phyloP scores from a whole-genome alignment of 2,888 invertebrate genomes.

The Epinotia brunnichana region DNA sequence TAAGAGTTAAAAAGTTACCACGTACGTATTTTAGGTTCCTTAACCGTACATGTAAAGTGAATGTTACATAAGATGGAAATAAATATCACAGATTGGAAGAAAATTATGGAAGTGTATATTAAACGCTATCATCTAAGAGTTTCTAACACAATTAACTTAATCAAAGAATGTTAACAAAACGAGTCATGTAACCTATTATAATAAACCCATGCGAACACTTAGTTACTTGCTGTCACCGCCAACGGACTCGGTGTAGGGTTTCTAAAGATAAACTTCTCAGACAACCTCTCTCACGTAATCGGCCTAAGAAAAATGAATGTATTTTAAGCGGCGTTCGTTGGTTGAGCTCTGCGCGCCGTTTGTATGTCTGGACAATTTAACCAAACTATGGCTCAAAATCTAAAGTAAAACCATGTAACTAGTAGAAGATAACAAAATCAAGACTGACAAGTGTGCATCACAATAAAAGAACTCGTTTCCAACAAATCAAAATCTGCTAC shows the following conservation, averaged over 20 bases:
- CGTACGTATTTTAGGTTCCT: too few relatives aligned
- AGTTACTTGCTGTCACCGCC: conserved; percentile 10
- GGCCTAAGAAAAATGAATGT: conserved; percentile 14
- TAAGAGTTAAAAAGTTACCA: too few relatives aligned
- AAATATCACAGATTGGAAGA: neutral
- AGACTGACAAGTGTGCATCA: too few relatives aligned
- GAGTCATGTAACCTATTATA: conserved; percentile 8
- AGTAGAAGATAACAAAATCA: neutral
- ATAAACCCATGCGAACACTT: conserved; percentile 3
- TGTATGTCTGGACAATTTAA: neutral
- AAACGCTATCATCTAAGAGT: too few relatives aligned
- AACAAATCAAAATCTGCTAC: neutral
- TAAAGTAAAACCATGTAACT: neutral
- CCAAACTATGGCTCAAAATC: neutral
- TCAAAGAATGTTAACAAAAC: too few relatives aligned
- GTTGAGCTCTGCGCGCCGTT: neutral
- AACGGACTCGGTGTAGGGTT: conserved; percentile 20
- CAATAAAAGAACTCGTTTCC: too few relatives aligned
- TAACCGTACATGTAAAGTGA: too few relatives aligned
- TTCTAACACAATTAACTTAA: too few relatives aligned
- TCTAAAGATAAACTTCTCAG: conserved; percentile 38
- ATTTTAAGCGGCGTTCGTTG: conserved; percentile 10
- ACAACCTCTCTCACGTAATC: conserved; percentile 9
- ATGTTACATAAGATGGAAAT: neutral
- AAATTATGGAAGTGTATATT: neutral